Percentiles rank a stretch among this genome's conserved stretches.
Conservation (phyloP, 2,888 invertebrate species). For the Dorcus hopei region DNA sequence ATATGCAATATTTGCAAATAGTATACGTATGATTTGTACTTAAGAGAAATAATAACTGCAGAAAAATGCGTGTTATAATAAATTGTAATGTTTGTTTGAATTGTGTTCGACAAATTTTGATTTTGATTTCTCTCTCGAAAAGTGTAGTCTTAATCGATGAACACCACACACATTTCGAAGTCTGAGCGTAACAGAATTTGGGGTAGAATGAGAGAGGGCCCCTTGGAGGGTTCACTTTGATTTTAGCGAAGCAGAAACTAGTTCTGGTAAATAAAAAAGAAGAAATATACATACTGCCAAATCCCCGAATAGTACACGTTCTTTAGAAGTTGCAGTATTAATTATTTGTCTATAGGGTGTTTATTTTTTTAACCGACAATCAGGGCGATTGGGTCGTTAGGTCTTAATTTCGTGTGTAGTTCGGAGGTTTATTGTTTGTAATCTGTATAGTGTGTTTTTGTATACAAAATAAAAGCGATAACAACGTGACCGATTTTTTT, state of each 20-base stretch:
- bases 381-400: conserved; percentile 9
- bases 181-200: too few relatives aligned
- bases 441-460: conserved; percentile 28
- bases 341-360: conserved; percentile 10
- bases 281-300: conserved; percentile 19
- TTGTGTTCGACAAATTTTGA: too few relatives aligned
- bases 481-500: neutral
- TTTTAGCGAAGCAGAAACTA: neutral
- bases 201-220: too few relatives aligned
- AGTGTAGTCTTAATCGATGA: too few relatives aligned
- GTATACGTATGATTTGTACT: conserved; percentile 20
- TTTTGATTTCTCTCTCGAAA: too few relatives aligned
- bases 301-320: conserved; percentile 6
- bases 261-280: conserved; percentile 3
- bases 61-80: too few relatives aligned
- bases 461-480: conserved; percentile 22
- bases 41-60: too few relatives aligned
- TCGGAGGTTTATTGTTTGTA: conserved; percentile 23
- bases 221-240: too few relatives aligned
- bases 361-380: conserved; percentile 19
- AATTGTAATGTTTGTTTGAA: too few relatives aligned
- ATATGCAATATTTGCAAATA: conserved; percentile 22
- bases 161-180: too few relatives aligned
- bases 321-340: conserved; percentile 18
- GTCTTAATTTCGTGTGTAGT: conserved; percentile 13